Evolutionary conservation across 2,113 vertebrate species (phyloP).

Genomic region (Ophiodon elongatus): DNA sequence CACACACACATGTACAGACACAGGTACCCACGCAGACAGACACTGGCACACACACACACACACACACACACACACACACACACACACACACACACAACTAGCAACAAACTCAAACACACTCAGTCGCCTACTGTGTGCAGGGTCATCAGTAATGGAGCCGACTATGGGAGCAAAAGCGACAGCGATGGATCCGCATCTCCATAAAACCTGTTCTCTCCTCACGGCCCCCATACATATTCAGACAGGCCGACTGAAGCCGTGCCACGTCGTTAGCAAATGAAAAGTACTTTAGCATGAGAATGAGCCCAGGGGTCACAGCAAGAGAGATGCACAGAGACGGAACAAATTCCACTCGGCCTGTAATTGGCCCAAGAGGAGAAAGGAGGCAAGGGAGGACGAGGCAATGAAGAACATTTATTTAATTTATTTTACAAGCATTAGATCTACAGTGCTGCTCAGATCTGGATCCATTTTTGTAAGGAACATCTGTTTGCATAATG

Average conservation of each 20-base stretch:
- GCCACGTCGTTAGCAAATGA: conserved; percentile 82
- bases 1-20: neutral
- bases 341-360: conserved; percentile 65
- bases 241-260: conserved; percentile 71
- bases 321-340: conserved; percentile 40
- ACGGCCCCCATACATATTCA: conserved; percentile 75
- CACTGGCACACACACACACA: neutral
- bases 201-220: conserved; percentile 71
- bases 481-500: conserved; percentile 78
- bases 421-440: conserved; percentile 51
- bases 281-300: conserved; percentile 83
- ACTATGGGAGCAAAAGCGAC: conserved; percentile 46
- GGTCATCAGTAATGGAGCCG: conserved; percentile 68
- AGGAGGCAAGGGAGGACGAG: conserved; percentile 19
- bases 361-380: conserved; percentile 57
- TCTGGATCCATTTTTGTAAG: conserved; percentile 42
- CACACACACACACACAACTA: neutral
- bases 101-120: conserved; percentile 34
- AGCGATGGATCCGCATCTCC: conserved; percentile 66
- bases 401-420: conserved; percentile 45
- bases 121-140: conserved; percentile 29
- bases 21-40: conserved; percentile 14
- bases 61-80: neutral
- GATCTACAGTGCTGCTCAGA: conserved; percentile 37
- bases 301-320: conserved; percentile 70